Conservation (phyloP, 2,888 invertebrate species). For the Chymomyza procnemis region DNA sequence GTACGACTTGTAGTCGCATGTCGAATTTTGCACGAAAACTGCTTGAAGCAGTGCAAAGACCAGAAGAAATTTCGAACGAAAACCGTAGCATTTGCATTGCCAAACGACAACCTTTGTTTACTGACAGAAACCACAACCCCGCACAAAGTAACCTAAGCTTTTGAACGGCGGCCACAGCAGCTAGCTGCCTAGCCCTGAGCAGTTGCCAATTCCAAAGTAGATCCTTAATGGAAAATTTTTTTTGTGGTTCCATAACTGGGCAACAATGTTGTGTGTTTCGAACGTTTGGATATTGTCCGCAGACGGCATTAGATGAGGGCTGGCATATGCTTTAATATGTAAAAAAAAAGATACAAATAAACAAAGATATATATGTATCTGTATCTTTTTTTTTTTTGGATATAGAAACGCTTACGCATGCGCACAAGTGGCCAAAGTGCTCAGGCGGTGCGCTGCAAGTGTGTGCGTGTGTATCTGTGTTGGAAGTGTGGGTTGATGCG, state of each 20-base stretch:
- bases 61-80: too few species aligned
- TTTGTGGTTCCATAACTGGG: not conserved
- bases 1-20: too few species aligned
- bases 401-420: slow-evolving; percentile 41
- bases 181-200: not conserved
- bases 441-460: slow-evolving; percentile 13
- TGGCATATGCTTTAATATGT: not conserved
- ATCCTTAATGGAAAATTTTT: not conserved
- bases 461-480: slow-evolving; percentile 20
- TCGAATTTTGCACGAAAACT: too few species aligned
- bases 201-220: not conserved
- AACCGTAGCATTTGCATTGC: too few species aligned
- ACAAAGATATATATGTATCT: slow-evolving; percentile 8
- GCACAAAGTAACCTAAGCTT: too few species aligned
- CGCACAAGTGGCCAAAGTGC: slow-evolving; percentile 29
- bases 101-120: too few species aligned
- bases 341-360: not conserved
- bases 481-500: slow-evolving; percentile 51
- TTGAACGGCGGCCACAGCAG: too few species aligned
- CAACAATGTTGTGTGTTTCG: not conserved
- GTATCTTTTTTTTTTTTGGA: too few species aligned
- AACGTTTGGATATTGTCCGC: not conserved
- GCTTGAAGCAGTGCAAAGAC: too few species aligned
- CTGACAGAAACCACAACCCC: too few species aligned
- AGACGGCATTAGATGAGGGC: not conserved